Evolutionary conservation across 2,113 vertebrate genomes (phyloP).

Genomic region (Malaclemys terrapin): DNA sequence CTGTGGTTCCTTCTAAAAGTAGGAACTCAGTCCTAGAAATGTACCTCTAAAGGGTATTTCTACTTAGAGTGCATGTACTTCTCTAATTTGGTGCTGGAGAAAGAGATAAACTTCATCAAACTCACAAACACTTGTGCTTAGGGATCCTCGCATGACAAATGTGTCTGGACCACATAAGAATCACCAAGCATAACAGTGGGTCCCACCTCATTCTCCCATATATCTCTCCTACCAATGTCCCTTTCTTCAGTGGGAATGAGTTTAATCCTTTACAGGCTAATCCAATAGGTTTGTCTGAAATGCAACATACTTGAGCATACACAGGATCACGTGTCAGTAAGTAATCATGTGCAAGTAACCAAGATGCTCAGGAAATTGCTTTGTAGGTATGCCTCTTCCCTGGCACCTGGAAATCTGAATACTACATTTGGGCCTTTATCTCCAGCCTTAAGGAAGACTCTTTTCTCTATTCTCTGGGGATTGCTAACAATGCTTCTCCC

Average conservation of each 20-base stretch:
- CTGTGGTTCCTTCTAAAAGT: neutral
- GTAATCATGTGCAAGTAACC: neutral
- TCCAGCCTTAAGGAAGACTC: neutral
- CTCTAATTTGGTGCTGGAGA: neutral
- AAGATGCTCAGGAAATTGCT: neutral
- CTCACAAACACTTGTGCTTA: neutral
- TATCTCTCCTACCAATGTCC: rapidly evolving
- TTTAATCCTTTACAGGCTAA: neutral
- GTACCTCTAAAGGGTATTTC: neutral
- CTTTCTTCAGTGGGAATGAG: neutral
- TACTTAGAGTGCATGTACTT: neutral
- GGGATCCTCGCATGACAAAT: neutral
- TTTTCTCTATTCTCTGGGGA: neutral
- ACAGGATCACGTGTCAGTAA: neutral
- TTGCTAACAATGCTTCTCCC: neutral
- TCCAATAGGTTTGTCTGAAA: neutral
- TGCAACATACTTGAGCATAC: neutral
- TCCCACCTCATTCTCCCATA: neutral
- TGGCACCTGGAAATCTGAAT: neutral
- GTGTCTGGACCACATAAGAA: neutral
- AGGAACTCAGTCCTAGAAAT: neutral
- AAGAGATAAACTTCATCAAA: neutral
- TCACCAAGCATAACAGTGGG: neutral
- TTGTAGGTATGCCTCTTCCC: slow-evolving; percentile 35
- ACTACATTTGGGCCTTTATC: neutral